Base-by-base conservation (phyloP, 2,113 vertebrate genomes). In the Pycnonotus jocosus region DNA sequence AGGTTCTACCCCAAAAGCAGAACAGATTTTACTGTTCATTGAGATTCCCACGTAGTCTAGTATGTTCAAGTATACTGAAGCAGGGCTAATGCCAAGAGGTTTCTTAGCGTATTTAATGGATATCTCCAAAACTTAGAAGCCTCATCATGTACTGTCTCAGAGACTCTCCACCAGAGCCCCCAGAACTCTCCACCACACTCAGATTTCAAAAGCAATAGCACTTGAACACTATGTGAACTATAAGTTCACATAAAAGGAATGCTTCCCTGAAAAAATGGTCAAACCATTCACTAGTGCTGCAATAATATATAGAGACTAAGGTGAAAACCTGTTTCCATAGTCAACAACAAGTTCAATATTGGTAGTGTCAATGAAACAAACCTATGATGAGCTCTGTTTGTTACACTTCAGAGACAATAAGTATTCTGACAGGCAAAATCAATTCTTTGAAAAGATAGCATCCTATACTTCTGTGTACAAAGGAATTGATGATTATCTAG, bases 371-470 rank as follows among this genome's bases (percentile, higher is more conserved):
- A 40, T 10, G 21, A 42, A 73, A 35, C 7, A 27, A 86, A 44
- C 4, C 4, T 31, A 18, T 74, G 13, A 6, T 69, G 8, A 64
- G 2, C 8, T 5, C 24, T n/a, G 6, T 9, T 81, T 7, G 0
- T 76, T 53, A 14, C 2, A 10, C 25, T 81, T 84, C 53, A 65
- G 48, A 28, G 7, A 61, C 1, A 37, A 5, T 22, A 89, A 42
- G 8, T 27, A 31, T 48, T 60, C 31, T 4, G 11, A 17, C 7
- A 17, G 17, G 12, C 5, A 54, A 83, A 86, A 66, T 1, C 23
- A 60, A 4, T 3, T 44, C 6, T 66, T 85, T 48, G 31, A 85
- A 57, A 85, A 82, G 47, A 65, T 6, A n/a, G 2, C 15, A 79
- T 37, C 12, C 9, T 66, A 10, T 42, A 37, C 6, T 44, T 50